Conservation (phyloP, 2,113 vertebrate species). For the Puffinus mauretanicus region DNA sequence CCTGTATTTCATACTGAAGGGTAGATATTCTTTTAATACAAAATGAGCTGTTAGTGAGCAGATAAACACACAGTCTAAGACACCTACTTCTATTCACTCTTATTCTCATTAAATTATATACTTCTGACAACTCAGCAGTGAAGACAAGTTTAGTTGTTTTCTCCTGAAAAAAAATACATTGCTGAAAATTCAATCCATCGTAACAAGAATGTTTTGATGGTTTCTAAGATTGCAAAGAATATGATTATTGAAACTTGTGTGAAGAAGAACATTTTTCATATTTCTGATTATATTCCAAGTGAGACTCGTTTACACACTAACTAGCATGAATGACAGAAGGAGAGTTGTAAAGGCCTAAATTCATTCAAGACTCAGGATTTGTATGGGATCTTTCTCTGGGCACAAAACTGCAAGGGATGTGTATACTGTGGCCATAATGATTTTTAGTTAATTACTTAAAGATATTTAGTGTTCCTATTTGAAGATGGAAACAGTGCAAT, state of each 20-base stretch:
- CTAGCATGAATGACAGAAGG: neutral
- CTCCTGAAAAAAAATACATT: neutral
- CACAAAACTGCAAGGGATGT: neutral
- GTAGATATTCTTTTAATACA: neutral
- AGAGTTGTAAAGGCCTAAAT: neutral
- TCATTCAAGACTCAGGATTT: neutral
- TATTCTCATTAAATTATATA: slow-evolving; percentile 14
- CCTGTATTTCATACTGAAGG: slow-evolving; percentile 12
- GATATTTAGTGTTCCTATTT: neutral
- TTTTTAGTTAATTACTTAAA: neutral
- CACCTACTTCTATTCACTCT: slow-evolving; percentile 44
- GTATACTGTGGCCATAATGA: neutral
- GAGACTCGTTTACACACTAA: neutral
- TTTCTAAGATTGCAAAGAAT: neutral
- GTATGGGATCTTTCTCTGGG: neutral
- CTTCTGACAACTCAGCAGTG: slow-evolving; percentile 14
- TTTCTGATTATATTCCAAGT: neutral
- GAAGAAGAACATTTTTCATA: neutral
- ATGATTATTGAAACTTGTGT: neutral
- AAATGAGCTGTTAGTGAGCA: neutral
- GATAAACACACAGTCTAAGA: slow-evolving; percentile 40
- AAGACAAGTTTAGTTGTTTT: neutral
- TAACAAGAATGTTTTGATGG: neutral
- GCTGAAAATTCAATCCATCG: neutral
- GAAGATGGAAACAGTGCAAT: neutral